These are phyloP conservation scores for Caenorhabditis becei DNA, from an alignment of 2,888 invertebrate species.

Conservation along the genomic window DNA sequence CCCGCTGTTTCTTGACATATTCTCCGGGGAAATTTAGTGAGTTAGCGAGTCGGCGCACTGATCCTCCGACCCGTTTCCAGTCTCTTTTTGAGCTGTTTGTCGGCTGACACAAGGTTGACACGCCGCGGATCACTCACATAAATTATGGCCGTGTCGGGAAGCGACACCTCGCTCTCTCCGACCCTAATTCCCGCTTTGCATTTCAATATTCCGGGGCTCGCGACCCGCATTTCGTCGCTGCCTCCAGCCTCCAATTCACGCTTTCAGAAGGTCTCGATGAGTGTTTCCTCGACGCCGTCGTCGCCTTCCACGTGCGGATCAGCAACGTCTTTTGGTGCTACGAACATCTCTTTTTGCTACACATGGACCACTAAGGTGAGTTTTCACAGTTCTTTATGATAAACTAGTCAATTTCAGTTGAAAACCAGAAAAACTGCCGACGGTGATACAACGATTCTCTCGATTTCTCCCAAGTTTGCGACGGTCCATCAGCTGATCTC, in stretches of 20 bases:
- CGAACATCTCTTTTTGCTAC: slow-evolving; percentile 62
- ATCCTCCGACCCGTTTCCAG: neutral
- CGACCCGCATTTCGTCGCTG: slow-evolving; percentile 3
- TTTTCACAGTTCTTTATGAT: neutral
- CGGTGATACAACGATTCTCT: slow-evolving; percentile 72
- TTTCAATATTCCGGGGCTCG: slow-evolving; percentile 45
- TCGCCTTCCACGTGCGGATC: slow-evolving; percentile 42
- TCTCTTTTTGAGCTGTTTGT: slow-evolving; percentile 10
- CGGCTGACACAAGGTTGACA: slow-evolving; percentile 1
- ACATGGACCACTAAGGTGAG: slow-evolving; percentile 64
- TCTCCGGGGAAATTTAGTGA: neutral
- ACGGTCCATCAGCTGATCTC: slow-evolving; percentile 80
- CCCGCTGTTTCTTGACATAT: neutral
- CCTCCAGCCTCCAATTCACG: neutral
- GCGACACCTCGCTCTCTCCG: slow-evolving; percentile 17
- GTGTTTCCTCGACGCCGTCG: slow-evolving; percentile 52
- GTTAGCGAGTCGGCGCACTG: slow-evolving; percentile 7
- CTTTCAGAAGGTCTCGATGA: slow-evolving; percentile 19
- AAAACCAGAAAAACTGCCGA: slow-evolving; percentile 64
- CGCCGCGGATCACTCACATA: slow-evolving; percentile 28
- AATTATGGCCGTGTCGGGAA: slow-evolving; percentile 48
- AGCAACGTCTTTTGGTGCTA: slow-evolving; percentile 35
- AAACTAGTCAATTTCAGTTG: slow-evolving; percentile 33
- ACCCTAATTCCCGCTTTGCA: slow-evolving; percentile 50
- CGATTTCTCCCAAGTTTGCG: slow-evolving; percentile 80